Evolutionary conservation across 1,140 invertebrate genomes (phyloP), one percentile per base, ranked within the genome.

Genomic region (Polyergus mexicanus): DNA sequence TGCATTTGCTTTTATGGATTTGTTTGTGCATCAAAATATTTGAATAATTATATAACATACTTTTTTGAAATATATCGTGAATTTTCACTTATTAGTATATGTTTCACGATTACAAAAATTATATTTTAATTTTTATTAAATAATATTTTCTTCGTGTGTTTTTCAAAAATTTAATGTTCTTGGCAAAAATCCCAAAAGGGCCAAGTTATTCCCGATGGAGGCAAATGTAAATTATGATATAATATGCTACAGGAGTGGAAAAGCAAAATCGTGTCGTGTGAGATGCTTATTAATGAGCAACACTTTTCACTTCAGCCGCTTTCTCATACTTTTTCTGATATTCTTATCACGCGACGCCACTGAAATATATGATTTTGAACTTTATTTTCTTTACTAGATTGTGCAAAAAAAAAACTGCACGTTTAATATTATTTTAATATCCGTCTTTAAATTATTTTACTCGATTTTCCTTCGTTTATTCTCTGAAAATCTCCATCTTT

Each of bases 221-320:
- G 41, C 54, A 47, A 47, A 83, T 74, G 68, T 74, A 74, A 56
- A 83, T 74, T 62, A 74, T 11, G 38, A n/a, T 74, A 54, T 62
- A 47, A 83, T 83, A 74, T 4, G 25, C 25, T 44, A 35, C 68
- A 47, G 74, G 68, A 56, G 25, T 32, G 56, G 54, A 60, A 83
- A 38, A 74, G 78, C 78, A 83, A 83, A 83, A 25, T 83, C 78
- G 28, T 83, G 78, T 83, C 68, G 78, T 51, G 68, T 38, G 38
- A 47, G 54, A 83, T 72, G 66, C 68, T 83, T 56, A 60, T 83
- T 83, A 83, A 74, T n/a, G 54, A 74, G 78, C 78, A 47, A 62
- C 78, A 56, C 16, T 81, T 44, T 81, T 72, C 66, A 81, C 78
- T 72, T 47, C 68, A 10, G 25, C 8, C 32, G 38, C 35, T 47